phyloP scores from a whole-genome alignment of 2,113 vertebrate genomes.

The Ifrita kowaldi region DNA sequence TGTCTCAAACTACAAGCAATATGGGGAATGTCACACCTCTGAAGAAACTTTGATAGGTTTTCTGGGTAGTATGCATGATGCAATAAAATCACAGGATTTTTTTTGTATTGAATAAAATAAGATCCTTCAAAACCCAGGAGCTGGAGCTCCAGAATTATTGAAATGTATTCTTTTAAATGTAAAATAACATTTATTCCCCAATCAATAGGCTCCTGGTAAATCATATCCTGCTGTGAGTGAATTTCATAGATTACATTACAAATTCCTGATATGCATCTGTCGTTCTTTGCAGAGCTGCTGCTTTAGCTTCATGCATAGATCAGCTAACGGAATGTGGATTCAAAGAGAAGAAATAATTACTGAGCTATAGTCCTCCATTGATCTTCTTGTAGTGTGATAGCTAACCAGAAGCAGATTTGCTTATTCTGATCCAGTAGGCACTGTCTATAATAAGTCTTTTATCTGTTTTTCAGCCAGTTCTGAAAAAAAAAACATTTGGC shows the following conservation, averaged over 20 bases:
- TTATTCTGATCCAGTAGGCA: not conserved
- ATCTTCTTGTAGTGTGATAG: not conserved
- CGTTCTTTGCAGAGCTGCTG: not conserved
- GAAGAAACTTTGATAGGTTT: not conserved
- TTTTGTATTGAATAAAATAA: not conserved
- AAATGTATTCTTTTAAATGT: not conserved
- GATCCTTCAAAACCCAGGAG: not conserved
- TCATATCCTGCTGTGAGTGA: not conserved
- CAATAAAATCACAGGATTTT: not conserved
- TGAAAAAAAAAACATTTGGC: not conserved
- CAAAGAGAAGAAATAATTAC: conserved; percentile 12
- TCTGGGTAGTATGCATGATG: not conserved
- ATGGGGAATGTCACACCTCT: not conserved
- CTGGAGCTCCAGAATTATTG: not conserved
- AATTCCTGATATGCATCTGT: conserved; percentile 7
- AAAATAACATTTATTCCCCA: conserved; percentile 28
- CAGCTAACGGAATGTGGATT: not conserved
- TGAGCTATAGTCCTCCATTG: not conserved
- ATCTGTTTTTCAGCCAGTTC: not conserved
- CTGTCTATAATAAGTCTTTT: not conserved
- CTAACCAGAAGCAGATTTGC: not conserved
- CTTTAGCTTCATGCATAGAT: not conserved
- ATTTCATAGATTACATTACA: not conserved
- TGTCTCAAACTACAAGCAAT: not conserved
- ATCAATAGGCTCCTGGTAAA: conserved; percentile 1